Percentiles rank a stretch among this genome's conserved stretches.
These are phyloP conservation scores for Eupithecia centaureata DNA, from an alignment of 2,888 invertebrate species.

Conservation along the genomic window DNA sequence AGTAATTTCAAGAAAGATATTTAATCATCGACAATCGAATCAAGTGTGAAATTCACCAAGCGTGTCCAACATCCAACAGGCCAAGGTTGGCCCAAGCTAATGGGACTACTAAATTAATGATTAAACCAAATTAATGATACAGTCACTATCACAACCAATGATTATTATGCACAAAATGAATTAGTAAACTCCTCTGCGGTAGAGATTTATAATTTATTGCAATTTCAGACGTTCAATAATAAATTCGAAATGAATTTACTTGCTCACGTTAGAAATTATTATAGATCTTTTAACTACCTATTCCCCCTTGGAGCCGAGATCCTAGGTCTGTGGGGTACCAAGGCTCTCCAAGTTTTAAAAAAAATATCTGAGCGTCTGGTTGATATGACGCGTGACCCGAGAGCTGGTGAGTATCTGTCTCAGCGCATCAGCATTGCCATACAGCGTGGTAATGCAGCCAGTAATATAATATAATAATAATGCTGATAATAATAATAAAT, in stretches of 20 bases:
- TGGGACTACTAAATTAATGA: slow-evolving; percentile 54
- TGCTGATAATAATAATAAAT: too few species aligned
- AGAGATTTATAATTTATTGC: slow-evolving; percentile 33
- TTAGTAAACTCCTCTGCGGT: slow-evolving; percentile 33
- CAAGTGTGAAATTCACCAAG: slow-evolving; percentile 25
- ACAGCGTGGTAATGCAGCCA: too few species aligned
- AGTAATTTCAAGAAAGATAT: slow-evolving; percentile 14
- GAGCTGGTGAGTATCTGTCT: too few species aligned
- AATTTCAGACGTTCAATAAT: slow-evolving; percentile 20
- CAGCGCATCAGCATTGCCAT: too few species aligned
- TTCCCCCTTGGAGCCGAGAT: too few species aligned
- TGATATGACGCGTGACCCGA: too few species aligned
- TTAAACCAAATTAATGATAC: slow-evolving; percentile 41
- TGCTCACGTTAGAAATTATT: slow-evolving; percentile 13
- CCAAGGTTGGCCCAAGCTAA: slow-evolving; percentile 39
- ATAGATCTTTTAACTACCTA: not conserved
- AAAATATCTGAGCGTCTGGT: too few species aligned
- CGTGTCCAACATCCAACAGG: slow-evolving; percentile 22
- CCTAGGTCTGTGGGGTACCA: too few species aligned
- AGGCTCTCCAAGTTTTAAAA: too few species aligned
- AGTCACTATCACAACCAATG: slow-evolving; percentile 41
- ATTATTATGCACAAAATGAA: slow-evolving; percentile 46
- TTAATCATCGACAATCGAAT: slow-evolving; percentile 29
- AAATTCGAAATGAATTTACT: slow-evolving; percentile 11
- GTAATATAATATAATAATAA: too few species aligned